These are phyloP conservation scores for Sebastes reedi DNA, from an alignment of 2,797 vertebrate genomes.

Conservation along the genomic window DNA sequence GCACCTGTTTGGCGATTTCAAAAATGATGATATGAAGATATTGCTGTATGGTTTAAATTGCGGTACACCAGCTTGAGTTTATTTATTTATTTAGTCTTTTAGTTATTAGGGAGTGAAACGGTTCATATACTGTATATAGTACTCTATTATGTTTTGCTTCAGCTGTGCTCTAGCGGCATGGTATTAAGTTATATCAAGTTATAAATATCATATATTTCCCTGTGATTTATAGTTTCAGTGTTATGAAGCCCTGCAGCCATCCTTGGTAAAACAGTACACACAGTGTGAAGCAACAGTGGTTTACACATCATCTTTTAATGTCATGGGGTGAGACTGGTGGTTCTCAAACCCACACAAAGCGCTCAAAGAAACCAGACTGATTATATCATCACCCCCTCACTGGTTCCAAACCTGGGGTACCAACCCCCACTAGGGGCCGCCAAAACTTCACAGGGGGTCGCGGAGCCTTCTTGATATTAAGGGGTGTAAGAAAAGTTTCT, in stretches of 20 bases:
- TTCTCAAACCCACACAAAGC: not conserved
- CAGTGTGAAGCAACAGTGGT: not conserved
- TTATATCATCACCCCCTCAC: not conserved
- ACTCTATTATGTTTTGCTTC: not conserved
- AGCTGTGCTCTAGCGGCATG: not conserved
- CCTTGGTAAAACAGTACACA: not conserved
- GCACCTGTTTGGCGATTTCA: not conserved
- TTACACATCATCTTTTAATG: not conserved
- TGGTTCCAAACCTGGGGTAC: no score
- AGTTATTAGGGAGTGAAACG: not conserved
- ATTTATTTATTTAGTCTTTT: not conserved
- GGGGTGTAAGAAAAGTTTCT: no score
- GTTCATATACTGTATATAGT: not conserved
- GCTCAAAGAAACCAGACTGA: not conserved
- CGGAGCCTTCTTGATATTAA: no score
- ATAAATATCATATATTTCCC: not conserved
- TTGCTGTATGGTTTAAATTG: not conserved
- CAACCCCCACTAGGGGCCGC: no score
- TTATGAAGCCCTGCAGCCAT: not conserved
- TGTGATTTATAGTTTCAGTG: slow-evolving; percentile 13
- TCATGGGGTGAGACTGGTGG: not conserved
- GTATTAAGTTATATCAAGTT: not conserved
- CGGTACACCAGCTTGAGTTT: not conserved
- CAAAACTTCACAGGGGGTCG: no score
- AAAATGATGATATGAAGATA: not conserved